Percentiles rank a stretch among this genome's conserved stretches.
phyloP scores from a whole-genome alignment of 2,113 vertebrate species.

The Propithecus coquereli region DNA sequence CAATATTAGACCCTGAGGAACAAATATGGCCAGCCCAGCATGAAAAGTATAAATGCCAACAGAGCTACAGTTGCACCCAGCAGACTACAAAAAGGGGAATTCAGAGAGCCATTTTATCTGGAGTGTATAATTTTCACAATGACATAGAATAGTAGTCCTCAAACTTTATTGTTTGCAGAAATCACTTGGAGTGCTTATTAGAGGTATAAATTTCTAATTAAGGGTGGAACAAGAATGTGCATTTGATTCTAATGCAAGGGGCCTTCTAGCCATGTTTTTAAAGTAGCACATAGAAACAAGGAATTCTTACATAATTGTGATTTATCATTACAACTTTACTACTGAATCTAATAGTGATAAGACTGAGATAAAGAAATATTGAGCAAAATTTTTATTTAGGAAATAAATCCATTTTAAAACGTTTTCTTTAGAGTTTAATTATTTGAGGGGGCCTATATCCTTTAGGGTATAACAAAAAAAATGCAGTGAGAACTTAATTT shows the following conservation, averaged over 20 bases:
- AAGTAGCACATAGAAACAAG: neutral
- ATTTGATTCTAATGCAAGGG: neutral
- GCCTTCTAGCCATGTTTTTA: neutral
- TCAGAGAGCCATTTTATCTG: neutral
- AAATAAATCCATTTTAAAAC: conserved; percentile 52
- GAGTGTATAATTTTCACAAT: conserved; percentile 36
- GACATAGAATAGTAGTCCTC: neutral
- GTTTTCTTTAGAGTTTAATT: conserved; percentile 28
- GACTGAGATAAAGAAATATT: neutral
- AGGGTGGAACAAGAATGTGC: neutral
- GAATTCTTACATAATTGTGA: neutral
- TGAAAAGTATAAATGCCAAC: conserved; percentile 5
- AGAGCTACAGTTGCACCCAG: neutral
- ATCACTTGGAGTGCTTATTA: neutral
- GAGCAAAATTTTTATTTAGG: neutral
- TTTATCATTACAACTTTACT: neutral
- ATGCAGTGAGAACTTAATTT: conserved; percentile 13
- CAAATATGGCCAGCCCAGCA: neutral
- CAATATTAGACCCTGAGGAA: neutral
- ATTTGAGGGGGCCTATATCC: neutral
- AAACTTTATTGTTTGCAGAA: neutral
- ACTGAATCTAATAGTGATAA: neutral
- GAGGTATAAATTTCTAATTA: neutral
- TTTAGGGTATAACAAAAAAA: neutral
- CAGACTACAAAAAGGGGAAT: neutral